Conservation (phyloP, 2,888 invertebrate species). For the Hipparchia semele region DNA sequence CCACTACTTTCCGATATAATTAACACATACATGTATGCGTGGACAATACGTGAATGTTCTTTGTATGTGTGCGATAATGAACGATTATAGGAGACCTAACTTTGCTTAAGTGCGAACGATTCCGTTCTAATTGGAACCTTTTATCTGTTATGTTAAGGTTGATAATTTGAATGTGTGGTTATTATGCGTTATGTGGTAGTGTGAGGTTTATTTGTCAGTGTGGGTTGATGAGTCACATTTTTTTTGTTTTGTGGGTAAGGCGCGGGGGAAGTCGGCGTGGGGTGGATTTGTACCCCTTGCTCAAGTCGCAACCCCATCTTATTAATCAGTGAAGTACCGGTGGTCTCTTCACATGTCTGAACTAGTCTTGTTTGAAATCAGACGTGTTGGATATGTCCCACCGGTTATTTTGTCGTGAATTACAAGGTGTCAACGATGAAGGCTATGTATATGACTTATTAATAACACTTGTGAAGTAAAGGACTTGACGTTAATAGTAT, state of each 20-base stretch:
- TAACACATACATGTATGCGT: conserved; percentile 79
- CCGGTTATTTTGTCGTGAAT: conserved; percentile 29
- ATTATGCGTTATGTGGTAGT: conserved; percentile 55
- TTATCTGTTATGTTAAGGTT: conserved; percentile 63
- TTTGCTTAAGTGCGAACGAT: conserved; percentile 58
- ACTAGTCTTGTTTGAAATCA: conserved; percentile 73
- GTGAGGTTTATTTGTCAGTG: conserved; percentile 68
- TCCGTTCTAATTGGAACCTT: conserved; percentile 58
- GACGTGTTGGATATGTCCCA: conserved; percentile 31
- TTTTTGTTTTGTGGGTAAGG: conserved; percentile 84
- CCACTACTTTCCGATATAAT: conserved; percentile 83
- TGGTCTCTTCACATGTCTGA: conserved; percentile 81
- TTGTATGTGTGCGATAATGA: conserved; percentile 79
- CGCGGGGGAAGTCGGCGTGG: conserved; percentile 75
- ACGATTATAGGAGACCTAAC: conserved; percentile 80
- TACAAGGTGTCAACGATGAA: conserved; percentile 28
- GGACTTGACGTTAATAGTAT: conserved; percentile 18
- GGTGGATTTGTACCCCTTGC: conserved; percentile 71
- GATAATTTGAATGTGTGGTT: conserved; percentile 59
- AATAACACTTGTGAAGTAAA: conserved; percentile 7
- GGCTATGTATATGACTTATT: conserved; percentile 18
- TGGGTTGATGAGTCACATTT: conserved; percentile 84
- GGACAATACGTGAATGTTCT: conserved; percentile 71
- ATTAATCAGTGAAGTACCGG: conserved; percentile 82
- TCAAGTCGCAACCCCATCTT: conserved; percentile 82